phyloP scores from a whole-genome alignment of 2,797 vertebrate species.

The Coilia nasus region DNA sequence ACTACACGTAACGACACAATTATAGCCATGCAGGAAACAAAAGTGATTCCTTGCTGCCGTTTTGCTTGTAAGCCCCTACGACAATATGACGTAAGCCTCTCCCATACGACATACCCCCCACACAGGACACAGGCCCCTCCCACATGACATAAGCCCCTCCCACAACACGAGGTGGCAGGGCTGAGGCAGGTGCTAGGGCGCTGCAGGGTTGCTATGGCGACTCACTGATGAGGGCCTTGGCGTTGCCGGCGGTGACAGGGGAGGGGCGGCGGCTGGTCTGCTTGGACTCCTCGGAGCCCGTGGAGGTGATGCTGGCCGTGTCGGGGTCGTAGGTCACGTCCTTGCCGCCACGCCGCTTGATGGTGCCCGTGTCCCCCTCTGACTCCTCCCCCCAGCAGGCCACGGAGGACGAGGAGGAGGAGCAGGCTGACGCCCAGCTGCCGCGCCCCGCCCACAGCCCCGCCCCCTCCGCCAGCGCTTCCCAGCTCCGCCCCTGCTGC shows the following conservation, averaged over 20 bases:
- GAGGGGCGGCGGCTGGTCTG: slow-evolving; percentile 81
- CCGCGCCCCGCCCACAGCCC: slow-evolving; percentile 87
- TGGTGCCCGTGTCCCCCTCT: slow-evolving; percentile 96
- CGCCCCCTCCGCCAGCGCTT: slow-evolving; percentile 81
- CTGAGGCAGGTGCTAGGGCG: too few relatives aligned
- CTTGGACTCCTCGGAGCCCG: slow-evolving; percentile 88
- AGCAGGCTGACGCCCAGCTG: slow-evolving; percentile 89
- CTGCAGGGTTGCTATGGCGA: not conserved
- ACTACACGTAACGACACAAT: too few relatives aligned
- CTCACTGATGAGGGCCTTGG: slow-evolving; percentile 88
- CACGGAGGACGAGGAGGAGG: slow-evolving; percentile 79
- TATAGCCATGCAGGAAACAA: not conserved
- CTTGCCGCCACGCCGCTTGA: slow-evolving; percentile 95
- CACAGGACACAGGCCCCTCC: too few relatives aligned
- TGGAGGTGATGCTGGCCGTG: slow-evolving; percentile 85
- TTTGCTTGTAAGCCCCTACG: not conserved
- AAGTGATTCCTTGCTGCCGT: too few relatives aligned
- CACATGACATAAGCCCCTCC: too few relatives aligned
- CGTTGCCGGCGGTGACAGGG: slow-evolving; percentile 78
- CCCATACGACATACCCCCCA: too few relatives aligned
- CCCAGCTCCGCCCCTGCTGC: slow-evolving; percentile 97
- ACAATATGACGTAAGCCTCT: not conserved
- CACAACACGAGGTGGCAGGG: too few relatives aligned
- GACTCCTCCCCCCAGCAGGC: slow-evolving; percentile 98
- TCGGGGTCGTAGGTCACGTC: slow-evolving; percentile 90